Percentiles rank a stretch among this genome's conserved stretches.
phyloP scores from a whole-genome alignment of 2,113 vertebrate species.

The Cyprinodon variegatus region DNA sequence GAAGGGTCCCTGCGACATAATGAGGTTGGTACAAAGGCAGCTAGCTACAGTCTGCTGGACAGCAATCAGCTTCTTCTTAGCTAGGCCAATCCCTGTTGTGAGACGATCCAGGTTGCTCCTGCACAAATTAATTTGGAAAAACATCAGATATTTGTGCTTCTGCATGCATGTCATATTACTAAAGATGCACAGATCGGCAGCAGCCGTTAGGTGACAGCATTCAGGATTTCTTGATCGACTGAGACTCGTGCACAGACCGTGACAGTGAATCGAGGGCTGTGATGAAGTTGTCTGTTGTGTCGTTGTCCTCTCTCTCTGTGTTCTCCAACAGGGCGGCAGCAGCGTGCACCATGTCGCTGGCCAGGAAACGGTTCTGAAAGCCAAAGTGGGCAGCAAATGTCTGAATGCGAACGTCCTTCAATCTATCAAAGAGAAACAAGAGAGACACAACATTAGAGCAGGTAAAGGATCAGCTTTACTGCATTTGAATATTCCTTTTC shows the following conservation, averaged over 20 bases:
- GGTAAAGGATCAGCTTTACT: neutral
- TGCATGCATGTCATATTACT: neutral
- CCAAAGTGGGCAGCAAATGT: conserved; percentile 96
- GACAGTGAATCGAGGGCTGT: conserved; percentile 94
- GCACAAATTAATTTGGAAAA: conserved; percentile 1
- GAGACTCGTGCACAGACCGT: conserved; percentile 77
- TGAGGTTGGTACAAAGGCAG: conserved; percentile 96
- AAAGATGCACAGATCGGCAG: neutral
- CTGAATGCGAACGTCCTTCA: conserved; percentile 96
- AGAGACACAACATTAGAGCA: neutral
- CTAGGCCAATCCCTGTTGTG: conserved; percentile 88
- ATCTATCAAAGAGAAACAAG: conserved; percentile 70
- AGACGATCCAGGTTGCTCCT: conserved; percentile 92
- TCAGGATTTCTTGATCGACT: neutral
- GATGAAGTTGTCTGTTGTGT: conserved; percentile 88
- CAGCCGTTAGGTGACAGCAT: neutral
- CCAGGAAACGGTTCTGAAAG: conserved; percentile 96
- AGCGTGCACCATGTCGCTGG: conserved; percentile 91
- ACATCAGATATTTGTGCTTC: neutral
- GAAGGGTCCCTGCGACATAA: conserved; percentile 96
- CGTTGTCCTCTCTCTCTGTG: conserved; percentile 83
- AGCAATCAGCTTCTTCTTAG: conserved; percentile 91
- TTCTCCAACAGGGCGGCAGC: conserved; percentile 89
- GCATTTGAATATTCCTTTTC: no score
- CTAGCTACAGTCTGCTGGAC: conserved; percentile 95